Evolutionary conservation across 2,113 vertebrate genomes (phyloP).

Genomic region (Sciurus niger): DNA sequence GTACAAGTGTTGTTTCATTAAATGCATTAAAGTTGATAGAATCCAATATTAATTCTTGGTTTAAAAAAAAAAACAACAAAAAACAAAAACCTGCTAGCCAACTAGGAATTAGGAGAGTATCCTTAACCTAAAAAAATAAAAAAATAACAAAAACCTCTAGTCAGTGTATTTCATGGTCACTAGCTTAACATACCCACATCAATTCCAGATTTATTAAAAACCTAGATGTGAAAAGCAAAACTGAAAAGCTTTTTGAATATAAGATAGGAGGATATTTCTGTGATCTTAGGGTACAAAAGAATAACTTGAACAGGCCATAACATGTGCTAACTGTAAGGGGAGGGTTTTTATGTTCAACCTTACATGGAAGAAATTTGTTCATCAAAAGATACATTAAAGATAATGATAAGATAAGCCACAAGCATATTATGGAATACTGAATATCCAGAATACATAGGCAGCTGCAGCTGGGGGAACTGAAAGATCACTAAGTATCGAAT

Average conservation of each 20-base stretch:
- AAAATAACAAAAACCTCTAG: not conserved
- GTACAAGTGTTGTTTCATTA: not conserved
- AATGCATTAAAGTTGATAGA: slow-evolving; percentile 10
- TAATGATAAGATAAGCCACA: not conserved
- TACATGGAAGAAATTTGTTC: not conserved
- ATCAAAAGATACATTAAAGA: not conserved
- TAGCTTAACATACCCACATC: not conserved
- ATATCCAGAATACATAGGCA: not conserved
- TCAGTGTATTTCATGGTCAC: not conserved
- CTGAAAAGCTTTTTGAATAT: not conserved
- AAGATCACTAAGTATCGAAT: not conserved
- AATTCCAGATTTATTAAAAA: slow-evolving; percentile 19
- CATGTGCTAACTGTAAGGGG: not conserved
- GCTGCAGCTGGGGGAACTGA: not conserved
- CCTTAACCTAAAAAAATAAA: not conserved
- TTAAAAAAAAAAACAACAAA: not conserved
- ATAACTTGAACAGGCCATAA: not conserved
- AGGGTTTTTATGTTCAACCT: not conserved
- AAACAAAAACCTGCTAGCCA: not conserved
- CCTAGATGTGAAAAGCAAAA: slow-evolving; percentile 9
- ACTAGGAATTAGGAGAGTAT: not conserved
- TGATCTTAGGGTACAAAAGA: not conserved
- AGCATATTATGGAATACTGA: not conserved
- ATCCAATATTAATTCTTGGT: not conserved
- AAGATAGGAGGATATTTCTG: not conserved